These are phyloP conservation scores for Salvelinus sp. DNA, from an alignment of 2,113 vertebrate genomes.

Conservation along the genomic window DNA sequence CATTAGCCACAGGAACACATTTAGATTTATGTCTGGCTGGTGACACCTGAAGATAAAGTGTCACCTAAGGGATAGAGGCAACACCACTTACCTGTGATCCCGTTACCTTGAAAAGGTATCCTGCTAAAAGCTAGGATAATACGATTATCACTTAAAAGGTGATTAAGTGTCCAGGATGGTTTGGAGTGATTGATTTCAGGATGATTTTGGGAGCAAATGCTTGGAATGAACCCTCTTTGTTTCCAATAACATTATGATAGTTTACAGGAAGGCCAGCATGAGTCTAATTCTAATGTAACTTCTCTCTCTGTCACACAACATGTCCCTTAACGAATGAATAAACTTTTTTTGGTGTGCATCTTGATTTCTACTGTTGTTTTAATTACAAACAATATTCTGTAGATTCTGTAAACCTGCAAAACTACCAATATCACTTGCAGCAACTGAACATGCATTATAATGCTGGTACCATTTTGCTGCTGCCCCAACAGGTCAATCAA, in stretches of 20 bases:
- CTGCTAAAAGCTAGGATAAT: slow-evolving; percentile 60
- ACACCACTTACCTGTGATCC: slow-evolving; percentile 24
- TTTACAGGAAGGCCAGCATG: background rate
- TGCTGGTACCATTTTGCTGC: too few relatives aligned
- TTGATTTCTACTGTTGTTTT: background rate
- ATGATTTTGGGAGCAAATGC: slow-evolving; percentile 17
- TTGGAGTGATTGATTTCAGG: slow-evolving; percentile 62
- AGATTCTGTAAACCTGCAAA: background rate
- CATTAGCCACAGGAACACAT: background rate
- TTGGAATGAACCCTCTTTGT: slow-evolving; percentile 62
- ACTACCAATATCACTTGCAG: background rate
- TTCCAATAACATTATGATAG: background rate
- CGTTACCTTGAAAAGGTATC: slow-evolving; percentile 44
- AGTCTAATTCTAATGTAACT: background rate
- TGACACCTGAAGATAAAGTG: slow-evolving; percentile 53
- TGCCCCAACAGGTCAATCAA: too few relatives aligned
- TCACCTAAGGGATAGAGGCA: slow-evolving; percentile 53
- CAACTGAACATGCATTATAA: background rate
- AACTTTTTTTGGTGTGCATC: background rate
- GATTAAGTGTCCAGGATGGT: slow-evolving; percentile 43
- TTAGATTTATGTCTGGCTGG: background rate
- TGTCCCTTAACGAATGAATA: background rate
- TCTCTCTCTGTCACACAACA: background rate
- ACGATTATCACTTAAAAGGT: slow-evolving; percentile 48
- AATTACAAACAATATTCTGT: background rate